phyloP scores from a whole-genome alignment of 2,113 vertebrate genomes.

The Spea multiplicata region DNA sequence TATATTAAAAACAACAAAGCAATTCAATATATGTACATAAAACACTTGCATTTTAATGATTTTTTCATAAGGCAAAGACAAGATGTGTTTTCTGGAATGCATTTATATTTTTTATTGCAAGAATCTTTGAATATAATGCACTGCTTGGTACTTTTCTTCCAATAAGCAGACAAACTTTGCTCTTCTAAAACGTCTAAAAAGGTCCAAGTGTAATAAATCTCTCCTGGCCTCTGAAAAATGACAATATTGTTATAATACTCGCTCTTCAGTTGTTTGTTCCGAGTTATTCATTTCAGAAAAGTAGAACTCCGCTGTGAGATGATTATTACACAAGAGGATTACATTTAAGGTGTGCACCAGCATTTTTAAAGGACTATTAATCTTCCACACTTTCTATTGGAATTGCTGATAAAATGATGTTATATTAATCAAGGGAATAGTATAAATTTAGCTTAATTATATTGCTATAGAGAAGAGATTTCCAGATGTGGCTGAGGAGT shows the following conservation, averaged over 20 bases:
- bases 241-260: conserved; percentile 25
- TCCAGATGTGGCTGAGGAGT: no score
- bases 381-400: not conserved
- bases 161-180: not conserved
- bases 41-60: no score
- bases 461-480: not conserved
- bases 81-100: not conserved
- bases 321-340: not conserved
- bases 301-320: not conserved
- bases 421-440: not conserved
- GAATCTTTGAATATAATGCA: not conserved
- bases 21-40: no score
- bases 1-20: no score
- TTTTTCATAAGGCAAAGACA: not conserved
- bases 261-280: conserved; percentile 9
- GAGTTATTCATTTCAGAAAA: conserved; percentile 10
- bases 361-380: not conserved
- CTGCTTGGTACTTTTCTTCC: conserved; percentile 1
- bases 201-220: conserved; percentile 19
- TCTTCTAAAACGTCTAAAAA: conserved; percentile 14
- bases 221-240: conserved; percentile 7
- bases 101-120: not conserved
- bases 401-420: not conserved
- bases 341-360: not conserved
- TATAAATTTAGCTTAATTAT: not conserved